Base-by-base conservation (phyloP, 2,113 vertebrate species). In the Pelodiscus sinensis region DNA sequence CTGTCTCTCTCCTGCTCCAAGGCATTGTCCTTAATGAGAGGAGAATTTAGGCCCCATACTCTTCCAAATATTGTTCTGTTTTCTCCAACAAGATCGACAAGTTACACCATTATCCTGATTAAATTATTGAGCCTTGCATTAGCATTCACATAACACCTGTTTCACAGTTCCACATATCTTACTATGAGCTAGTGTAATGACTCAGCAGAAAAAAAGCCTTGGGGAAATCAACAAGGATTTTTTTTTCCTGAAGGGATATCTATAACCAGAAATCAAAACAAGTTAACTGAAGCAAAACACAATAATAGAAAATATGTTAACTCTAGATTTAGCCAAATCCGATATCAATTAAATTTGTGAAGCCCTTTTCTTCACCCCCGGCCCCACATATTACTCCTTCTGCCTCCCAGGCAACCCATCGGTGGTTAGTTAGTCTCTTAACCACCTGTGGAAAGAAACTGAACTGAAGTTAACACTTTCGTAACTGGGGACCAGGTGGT, bases 391-490 rank as follows among this genome's bases (percentile, higher is more conserved):
- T 65, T 60, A 60, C 24, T 60, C 60, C 10, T 6, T 31, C 29
- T 65, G 13, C 1, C 12, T 77, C 57, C 35, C 12, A 25, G 27
- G 25, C 19, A 78, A 31, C 31, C 14, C 19, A 71, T 77, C 44
- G 50, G 71, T 6, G 14, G 12, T 31, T 2, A 25, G 12, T 31
- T 2, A 25, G 21, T 25, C 44, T 6, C 3, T 8, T 19, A 12
- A 44, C 13, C 50, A 19, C 52, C 31, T n/a, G 9, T 0, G 81
- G 62, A 82, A 71, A 1, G 10, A 3, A 18, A 9, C 14, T 0
- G 2, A 71, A n/a, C n/a, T 71, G 75, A 44, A 0, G 0, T 2
- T 75, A 56, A 75, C 22, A 21, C 19, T 44, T 50, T 13, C 11
- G 25, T 73, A 9, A 21, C 35, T 3, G 5, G 18, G n/a, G 21